A percentile compares a stretch with the other conserved stretches of the same genome.
Evolutionary conservation across 2,888 invertebrate genomes (phyloP).

Genomic region (Folsomia manolachei): DNA sequence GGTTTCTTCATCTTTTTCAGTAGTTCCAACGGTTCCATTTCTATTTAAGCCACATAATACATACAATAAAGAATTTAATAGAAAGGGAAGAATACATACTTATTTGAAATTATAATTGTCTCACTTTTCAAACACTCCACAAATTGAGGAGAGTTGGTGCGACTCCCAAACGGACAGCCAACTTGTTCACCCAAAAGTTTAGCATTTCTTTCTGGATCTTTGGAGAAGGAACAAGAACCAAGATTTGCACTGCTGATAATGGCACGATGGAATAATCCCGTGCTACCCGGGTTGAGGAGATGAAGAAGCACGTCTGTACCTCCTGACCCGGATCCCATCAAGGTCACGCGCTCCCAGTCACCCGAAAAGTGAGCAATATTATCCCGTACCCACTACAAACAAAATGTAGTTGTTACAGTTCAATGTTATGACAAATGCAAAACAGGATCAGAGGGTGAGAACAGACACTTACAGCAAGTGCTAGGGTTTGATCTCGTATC

Average conservation of each 20-base stretch:
- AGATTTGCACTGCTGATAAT: conserved; percentile 17
- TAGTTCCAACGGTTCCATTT: conserved; percentile 26
- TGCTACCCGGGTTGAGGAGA: conserved; percentile 18
- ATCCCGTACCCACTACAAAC: conserved; percentile 34
- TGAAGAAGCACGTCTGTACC: conserved; percentile 29
- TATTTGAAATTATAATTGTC: too few species aligned
- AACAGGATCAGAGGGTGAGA: too few species aligned
- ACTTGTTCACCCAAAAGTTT: conserved; percentile 25
- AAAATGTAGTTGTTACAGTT: too few species aligned
- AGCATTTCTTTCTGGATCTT: conserved; percentile 23
- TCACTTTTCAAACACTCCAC: conserved; percentile 36
- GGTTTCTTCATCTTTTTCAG: conserved; percentile 23
- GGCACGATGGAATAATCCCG: conserved; percentile 26
- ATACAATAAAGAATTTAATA: neutral
- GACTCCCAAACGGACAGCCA: conserved; percentile 43
- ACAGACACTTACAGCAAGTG: too few species aligned
- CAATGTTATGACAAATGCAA: too few species aligned
- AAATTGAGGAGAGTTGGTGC: too few species aligned
- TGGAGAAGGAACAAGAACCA: conserved; percentile 23
- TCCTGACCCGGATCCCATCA: conserved; percentile 22
- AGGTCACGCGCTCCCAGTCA: conserved; percentile 29
- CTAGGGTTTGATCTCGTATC: conserved; percentile 26
- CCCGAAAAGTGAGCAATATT: conserved; percentile 40
- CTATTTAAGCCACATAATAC: neutral
- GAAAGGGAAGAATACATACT: too few species aligned